These are phyloP conservation scores for Arremon aurantiirostris DNA, from an alignment of 2,797 vertebrate species.

Conservation along the genomic window DNA sequence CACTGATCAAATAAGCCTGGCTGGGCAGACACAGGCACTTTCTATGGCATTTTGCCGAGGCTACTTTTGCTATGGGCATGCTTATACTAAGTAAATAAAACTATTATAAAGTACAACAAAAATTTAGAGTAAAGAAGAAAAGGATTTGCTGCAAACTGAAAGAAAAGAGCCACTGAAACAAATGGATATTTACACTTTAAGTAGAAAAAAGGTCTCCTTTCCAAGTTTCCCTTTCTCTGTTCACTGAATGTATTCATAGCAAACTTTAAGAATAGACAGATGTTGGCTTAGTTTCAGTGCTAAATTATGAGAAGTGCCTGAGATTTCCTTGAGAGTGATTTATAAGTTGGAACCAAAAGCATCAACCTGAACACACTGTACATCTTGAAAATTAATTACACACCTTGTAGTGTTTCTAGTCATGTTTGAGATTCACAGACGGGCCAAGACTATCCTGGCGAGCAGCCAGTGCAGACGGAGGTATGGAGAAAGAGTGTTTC, in stretches of 20 bases:
- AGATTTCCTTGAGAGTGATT: conserved; percentile 43
- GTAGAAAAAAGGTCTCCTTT: conserved; percentile 5
- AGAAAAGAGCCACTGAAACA: conserved; percentile 1
- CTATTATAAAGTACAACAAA: background rate
- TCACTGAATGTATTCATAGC: conserved; percentile 35
- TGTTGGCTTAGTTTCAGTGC: conserved; percentile 49
- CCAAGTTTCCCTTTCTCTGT: conserved; percentile 24
- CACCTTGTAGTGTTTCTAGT: conserved; percentile 23
- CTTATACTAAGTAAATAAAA: background rate
- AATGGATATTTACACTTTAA: background rate
- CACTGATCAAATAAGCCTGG: background rate
- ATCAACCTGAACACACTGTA: background rate
- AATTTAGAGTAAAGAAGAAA: background rate
- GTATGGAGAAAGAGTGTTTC: background rate
- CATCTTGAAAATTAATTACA: conserved; percentile 55
- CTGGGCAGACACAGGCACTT: background rate
- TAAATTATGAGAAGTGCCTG: conserved; percentile 5
- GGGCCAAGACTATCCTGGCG: background rate
- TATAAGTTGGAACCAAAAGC: conserved; percentile 38
- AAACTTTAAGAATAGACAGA: conserved; percentile 59
- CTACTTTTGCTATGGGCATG: background rate
- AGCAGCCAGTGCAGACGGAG: background rate
- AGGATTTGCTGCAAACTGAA: background rate
- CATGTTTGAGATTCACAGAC: background rate
- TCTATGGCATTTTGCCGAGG: background rate